These are phyloP conservation scores for Temnothorax rugatulus DNA, from an alignment of 2,888 invertebrate genomes.

Conservation along the genomic window DNA sequence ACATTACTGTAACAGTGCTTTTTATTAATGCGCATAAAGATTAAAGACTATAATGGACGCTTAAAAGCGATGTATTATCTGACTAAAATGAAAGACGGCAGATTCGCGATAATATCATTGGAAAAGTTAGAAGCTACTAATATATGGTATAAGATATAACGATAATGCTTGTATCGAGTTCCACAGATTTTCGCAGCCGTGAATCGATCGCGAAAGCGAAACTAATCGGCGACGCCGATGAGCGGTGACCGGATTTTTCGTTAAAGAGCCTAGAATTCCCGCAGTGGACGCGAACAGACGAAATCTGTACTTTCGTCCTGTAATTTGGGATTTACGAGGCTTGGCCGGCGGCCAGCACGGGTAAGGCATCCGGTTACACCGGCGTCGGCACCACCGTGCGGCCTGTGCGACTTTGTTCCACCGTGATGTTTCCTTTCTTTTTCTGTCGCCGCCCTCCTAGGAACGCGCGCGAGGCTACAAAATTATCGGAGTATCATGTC, in stretches of 20 bases:
- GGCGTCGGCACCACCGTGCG: constrained; percentile 39
- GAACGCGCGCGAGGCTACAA: constrained; percentile 12
- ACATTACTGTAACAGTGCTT: neutral
- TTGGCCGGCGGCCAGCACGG: constrained; percentile 77
- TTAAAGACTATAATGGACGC: neutral
- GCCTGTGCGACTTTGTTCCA: constrained; percentile 36
- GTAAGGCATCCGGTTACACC: constrained; percentile 72
- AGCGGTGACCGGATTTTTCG: constrained; percentile 7
- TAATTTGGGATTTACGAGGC: constrained; percentile 81
- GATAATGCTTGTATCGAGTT: neutral
- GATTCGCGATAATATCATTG: neutral
- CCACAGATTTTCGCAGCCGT: neutral
- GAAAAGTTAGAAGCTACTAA: neutral
- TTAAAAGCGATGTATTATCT: constrained; percentile 7
- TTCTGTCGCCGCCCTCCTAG: constrained; percentile 6
- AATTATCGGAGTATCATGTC: constrained; percentile 49
- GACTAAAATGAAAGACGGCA: neutral
- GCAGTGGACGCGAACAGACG: constrained; percentile 45
- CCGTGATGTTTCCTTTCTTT: constrained; percentile 25
- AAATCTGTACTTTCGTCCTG: constrained; percentile 77
- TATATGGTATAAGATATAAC: neutral
- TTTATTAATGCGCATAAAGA: constrained; percentile 10
- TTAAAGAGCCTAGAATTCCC: constrained; percentile 39
- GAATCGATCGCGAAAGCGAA: constrained; percentile 20
- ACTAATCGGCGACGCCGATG: constrained; percentile 23